phyloP scores from a whole-genome alignment of 2,888 invertebrate genomes.

The Heteromurus nitidus region DNA sequence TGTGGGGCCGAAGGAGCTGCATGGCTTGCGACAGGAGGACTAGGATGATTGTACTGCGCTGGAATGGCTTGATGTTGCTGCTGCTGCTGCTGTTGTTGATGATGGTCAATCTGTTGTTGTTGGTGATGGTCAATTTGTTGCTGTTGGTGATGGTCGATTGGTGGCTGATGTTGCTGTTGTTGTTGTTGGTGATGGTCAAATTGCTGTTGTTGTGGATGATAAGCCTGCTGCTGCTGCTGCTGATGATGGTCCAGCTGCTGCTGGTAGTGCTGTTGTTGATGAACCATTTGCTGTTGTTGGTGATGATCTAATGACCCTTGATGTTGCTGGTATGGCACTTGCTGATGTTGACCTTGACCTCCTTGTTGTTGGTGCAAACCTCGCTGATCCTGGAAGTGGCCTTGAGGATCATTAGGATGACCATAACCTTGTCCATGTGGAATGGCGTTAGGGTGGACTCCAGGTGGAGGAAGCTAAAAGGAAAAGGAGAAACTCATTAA shows the following conservation, averaged over 20 bases:
- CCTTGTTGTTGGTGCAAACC: constrained; percentile 61
- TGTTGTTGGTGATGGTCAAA: constrained; percentile 72
- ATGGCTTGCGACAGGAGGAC: constrained; percentile 8
- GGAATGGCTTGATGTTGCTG: constrained; percentile 68
- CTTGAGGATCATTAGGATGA: constrained; percentile 67
- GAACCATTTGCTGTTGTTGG: constrained; percentile 6
- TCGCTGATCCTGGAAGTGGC: constrained; percentile 72
- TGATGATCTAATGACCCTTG: constrained; percentile 70
- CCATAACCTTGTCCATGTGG: constrained; percentile 67
- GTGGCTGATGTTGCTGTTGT: constrained; percentile 73
- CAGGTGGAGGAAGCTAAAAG: constrained; percentile 41
- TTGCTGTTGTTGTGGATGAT: constrained; percentile 62
- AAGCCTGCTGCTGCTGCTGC: constrained; percentile 71
- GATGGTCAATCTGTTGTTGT: constrained; percentile 71
- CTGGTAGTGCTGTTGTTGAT: constrained; percentile 65
- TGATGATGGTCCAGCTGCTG: constrained; percentile 73
- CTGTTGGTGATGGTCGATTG: constrained; percentile 36
- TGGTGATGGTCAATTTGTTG: constrained; percentile 47
- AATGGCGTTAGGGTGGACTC: constrained; percentile 63
- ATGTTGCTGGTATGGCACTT: constrained; percentile 72
- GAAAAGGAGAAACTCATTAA: too few species aligned
- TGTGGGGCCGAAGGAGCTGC: too few species aligned
- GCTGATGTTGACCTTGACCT: constrained; percentile 68
- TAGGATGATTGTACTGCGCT: constrained; percentile 64
- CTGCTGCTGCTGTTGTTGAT: constrained; percentile 72